Percentiles rank a stretch among this genome's conserved stretches.
These are phyloP conservation scores for Oryzias woworae DNA, from an alignment of 2,113 vertebrate genomes.

Conservation along the genomic window DNA sequence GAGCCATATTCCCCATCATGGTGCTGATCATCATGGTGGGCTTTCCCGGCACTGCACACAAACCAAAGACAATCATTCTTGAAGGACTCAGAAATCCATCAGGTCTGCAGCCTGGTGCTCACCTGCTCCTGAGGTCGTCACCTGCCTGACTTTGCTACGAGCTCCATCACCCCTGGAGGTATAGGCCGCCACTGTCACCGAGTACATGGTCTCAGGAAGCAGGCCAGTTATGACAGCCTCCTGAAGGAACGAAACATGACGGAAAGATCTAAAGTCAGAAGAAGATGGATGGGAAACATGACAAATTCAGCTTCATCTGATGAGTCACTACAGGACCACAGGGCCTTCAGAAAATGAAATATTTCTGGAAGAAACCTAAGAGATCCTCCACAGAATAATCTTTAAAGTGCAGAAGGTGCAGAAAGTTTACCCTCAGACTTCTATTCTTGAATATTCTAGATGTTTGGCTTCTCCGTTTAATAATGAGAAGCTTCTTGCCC, in stretches of 20 bases:
- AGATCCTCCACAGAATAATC: no score
- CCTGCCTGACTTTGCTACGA: constrained; percentile 89
- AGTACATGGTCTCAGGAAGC: constrained; percentile 92
- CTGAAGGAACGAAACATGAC: constrained; percentile 58
- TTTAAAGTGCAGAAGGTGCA: no score
- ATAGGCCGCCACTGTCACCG: constrained; percentile 90
- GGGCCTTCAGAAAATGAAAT: no score
- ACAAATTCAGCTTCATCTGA: not conserved
- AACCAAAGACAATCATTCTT: not conserved
- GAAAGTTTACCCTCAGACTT: no score
- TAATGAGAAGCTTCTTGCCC: no score
- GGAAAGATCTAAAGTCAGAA: not conserved
- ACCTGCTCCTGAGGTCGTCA: constrained; percentile 93
- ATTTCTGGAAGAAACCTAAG: no score
- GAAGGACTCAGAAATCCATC: not conserved
- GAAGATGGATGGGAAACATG: not conserved
- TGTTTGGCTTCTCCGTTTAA: no score
- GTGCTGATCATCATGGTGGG: constrained; percentile 97
- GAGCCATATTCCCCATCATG: constrained; percentile 93
- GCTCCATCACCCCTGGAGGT: constrained; percentile 94
- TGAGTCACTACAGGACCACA: no score
- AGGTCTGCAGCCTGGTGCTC: not conserved
- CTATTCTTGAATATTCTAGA: no score
- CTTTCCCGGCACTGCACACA: constrained; percentile 85
- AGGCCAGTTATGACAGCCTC: constrained; percentile 87